Percentiles rank a stretch among this genome's conserved stretches.
Conservation (phyloP, 2,888 invertebrate species). For the Drosophila borealis region DNA sequence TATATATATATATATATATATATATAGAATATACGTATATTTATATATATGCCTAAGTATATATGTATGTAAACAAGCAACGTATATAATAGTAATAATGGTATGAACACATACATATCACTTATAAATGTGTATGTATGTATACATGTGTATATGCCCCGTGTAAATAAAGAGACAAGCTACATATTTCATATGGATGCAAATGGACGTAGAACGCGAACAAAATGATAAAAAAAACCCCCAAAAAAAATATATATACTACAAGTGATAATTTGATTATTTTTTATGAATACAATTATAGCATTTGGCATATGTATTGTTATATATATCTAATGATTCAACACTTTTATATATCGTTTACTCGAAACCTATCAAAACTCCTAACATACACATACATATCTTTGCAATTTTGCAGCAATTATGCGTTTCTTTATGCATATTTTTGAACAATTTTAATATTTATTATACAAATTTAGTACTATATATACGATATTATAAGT, state of each 20-base stretch:
- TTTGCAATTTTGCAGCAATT: slow-evolving; percentile 31
- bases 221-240: slow-evolving; percentile 26
- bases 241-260: slow-evolving; percentile 22
- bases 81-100: slow-evolving; percentile 11
- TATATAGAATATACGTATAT: slow-evolving; percentile 6
- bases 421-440: slow-evolving; percentile 53
- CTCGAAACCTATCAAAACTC: slow-evolving; percentile 30
- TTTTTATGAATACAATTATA: slow-evolving; percentile 31
- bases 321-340: slow-evolving; percentile 35
- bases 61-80: slow-evolving; percentile 9
- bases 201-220: slow-evolving; percentile 60
- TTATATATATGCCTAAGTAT: slow-evolving; percentile 22
- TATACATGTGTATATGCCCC: slow-evolving; percentile 49
- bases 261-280: slow-evolving; percentile 58
- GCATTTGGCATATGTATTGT: slow-evolving; percentile 28
- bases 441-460: slow-evolving; percentile 45
- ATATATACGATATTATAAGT: slow-evolving; percentile 41
- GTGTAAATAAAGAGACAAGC: slow-evolving; percentile 80
- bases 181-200: slow-evolving; percentile 73
- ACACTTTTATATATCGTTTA: slow-evolving; percentile 50
- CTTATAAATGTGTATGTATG: slow-evolving; percentile 27
- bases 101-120: slow-evolving; percentile 13
- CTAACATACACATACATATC: slow-evolving; percentile 29
- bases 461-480: slow-evolving; percentile 40
- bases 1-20: slow-evolving; percentile 37